phyloP scores from a whole-genome alignment of 1,140 invertebrate genomes.

The Hyposmocoma kahamanoa region DNA sequence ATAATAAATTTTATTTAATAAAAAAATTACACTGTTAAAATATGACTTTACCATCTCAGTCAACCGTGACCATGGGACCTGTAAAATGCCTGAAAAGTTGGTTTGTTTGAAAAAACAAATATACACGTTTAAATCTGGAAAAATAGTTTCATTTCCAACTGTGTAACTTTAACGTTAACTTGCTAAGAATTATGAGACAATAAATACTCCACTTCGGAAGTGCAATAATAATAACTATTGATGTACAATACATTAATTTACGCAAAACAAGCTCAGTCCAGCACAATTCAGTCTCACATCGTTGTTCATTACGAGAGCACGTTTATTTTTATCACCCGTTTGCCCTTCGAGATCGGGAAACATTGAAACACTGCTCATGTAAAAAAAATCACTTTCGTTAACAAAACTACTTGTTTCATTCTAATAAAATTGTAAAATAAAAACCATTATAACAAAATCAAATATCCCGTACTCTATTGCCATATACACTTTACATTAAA shows the following conservation, averaged over 20 bases:
- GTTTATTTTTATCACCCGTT: conserved; percentile 36
- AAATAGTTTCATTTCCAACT: background rate
- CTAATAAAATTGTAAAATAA: conserved; percentile 2
- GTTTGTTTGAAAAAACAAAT: background rate
- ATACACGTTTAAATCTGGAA: background rate
- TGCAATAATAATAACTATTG: background rate
- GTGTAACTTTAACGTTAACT: background rate
- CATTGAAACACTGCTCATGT: background rate
- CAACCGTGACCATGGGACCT: too few species aligned
- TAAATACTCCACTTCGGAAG: background rate
- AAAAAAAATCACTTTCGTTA: background rate
- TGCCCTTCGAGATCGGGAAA: background rate
- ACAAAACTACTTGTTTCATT: background rate
- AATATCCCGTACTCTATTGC: too few species aligned
- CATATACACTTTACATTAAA: background rate
- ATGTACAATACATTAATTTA: background rate
- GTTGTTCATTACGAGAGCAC: conserved; percentile 22
- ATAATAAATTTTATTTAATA: too few species aligned
- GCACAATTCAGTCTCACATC: conserved; percentile 29
- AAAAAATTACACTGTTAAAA: too few species aligned
- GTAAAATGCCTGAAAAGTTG: too few species aligned
- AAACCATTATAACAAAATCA: conserved; percentile 4
- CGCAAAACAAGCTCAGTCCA: background rate
- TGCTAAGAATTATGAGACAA: background rate
- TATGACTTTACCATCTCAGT: too few species aligned